Evolutionary conservation across 2,888 invertebrate genomes (phyloP).

Genomic region (Drosophila atroscutellata): DNA sequence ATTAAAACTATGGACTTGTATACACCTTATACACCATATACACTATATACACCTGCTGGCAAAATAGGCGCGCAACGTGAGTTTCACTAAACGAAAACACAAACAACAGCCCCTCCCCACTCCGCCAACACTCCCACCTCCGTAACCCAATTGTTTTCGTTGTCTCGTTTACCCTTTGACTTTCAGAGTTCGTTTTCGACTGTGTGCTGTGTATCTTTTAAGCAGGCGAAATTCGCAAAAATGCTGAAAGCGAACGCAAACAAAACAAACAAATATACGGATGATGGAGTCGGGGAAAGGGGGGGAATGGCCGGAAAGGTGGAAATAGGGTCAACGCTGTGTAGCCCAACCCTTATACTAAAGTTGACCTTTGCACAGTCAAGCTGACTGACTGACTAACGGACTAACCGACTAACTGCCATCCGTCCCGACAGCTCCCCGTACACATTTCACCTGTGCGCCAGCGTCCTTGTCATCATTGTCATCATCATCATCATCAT

Average conservation of each 20-base stretch:
- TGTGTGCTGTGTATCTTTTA: constrained; percentile 60
- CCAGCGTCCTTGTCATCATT: constrained; percentile 66
- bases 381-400: constrained; percentile 40
- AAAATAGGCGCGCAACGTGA: constrained; percentile 45
- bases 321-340: constrained; percentile 15
- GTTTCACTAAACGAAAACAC: constrained; percentile 50
- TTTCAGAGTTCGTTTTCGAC: constrained; percentile 58
- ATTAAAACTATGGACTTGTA: constrained; percentile 61
- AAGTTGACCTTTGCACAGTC: constrained; percentile 58
- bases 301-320: not conserved
- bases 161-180: constrained; percentile 76
- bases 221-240: constrained; percentile 61
- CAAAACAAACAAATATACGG: constrained; percentile 60
- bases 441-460: constrained; percentile 45
- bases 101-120: constrained; percentile 28
- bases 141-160: constrained; percentile 59
- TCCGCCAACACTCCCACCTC: not conserved
- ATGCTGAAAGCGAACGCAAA: constrained; percentile 73
- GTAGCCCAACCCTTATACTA: constrained; percentile 62
- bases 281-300: not conserved
- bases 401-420: constrained; percentile 34
- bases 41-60: constrained; percentile 31
- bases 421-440: not conserved
- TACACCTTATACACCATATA: not conserved
- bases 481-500: constrained; percentile 28